Base-by-base conservation (phyloP, 2,113 vertebrate genomes). In the Rhizomys pruinosus region DNA sequence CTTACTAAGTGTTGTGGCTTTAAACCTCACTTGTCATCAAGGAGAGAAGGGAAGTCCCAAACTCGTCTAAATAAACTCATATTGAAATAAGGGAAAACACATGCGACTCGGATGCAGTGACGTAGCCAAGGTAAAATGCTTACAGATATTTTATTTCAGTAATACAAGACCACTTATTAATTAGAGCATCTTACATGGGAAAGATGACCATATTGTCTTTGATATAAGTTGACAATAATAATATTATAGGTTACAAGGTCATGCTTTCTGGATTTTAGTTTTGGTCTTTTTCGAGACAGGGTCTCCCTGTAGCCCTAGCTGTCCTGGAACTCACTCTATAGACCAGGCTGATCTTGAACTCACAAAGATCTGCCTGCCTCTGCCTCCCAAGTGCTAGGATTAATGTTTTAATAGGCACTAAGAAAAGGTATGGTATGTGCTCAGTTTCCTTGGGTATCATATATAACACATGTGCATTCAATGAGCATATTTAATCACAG, bases 11-110 rank as follows among this genome's bases (percentile, higher is more conserved):
- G 95, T 81, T 88, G 96, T 98, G 98, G 97, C 97, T 97, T 95
- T 97, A 97, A 97, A 98, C 97, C 97, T 98, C 97, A 96, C 91
- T 97, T 98, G 97, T 98, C 97, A 97, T 98, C 97, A 95, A 97
- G 95, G 96, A 98, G 92, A 97, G 90, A 96, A 96, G 95, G 89
- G 96, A 97, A 97, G 97, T 98, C 97, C 97, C 97, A 98, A 95
- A 96, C 97, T 97, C 96, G 97, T 98, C 97, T 96, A 96, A 96
- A 96, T 97, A 97, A 98, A 97, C 96, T 96, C 95, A 93, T 86
- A 97, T 96, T 94, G 97, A 98, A 98, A 95, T 91, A 97, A 97
- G 88, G 94, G 93, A 97, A 97, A 97, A 95, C 95, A 98, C 98
- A 97, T 97, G 97, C 96, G 94, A 98, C 97, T 97, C 97, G 98